Base-by-base conservation (phyloP, 2,797 vertebrate species). In the Oophaga sylvatica region DNA sequence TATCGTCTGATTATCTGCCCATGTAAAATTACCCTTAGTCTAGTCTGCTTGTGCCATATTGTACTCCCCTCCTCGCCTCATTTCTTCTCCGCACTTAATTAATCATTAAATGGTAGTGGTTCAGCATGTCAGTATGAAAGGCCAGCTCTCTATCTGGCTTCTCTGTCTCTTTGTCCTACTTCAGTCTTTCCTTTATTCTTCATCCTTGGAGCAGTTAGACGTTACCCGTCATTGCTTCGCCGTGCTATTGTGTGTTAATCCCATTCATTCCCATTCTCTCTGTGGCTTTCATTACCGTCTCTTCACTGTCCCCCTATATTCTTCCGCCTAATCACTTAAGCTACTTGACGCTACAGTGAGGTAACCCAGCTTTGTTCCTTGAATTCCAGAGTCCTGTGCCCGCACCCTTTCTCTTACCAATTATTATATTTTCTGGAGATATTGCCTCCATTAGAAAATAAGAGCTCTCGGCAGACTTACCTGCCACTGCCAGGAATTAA, bases 371-470 rank as follows among this genome's bases (percentile, higher is more conserved):
- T 87, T 53, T 87, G 62, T 60, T 20, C 35, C 62, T 80, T n/a
- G 22, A 70, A 60, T 68, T 75, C 67, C 57, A 15, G 19, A 45
- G 59, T 59, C 35, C 26, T 81, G 79, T 75, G 57, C 68, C 63
- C n/a, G 16, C 22, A n/a, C 35, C 48, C 78, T 59, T 80, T 67
- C 60, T 62, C 67, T 63, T 53, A n/a, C 68, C 70, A 84, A 73
- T 88, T 31, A 84, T 84, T 35, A 84, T 84, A 53, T 35, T 16
- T 56, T 84, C 75, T 73, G 75, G 87, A 81, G 60, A 75, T 63
- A 88, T 84, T 84, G 62, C 81, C 15, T 88, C 81, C 75, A 80
- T 79, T 83, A 83, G 65, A 68, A 71, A 62, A 80, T 84, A 84
- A 56, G 62, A 70, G 73, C 63, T 68, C 79, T 56, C 87, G 31